Conservation (phyloP, 2,797 vertebrate genomes). For the Silurus lanzhouensis region DNA sequence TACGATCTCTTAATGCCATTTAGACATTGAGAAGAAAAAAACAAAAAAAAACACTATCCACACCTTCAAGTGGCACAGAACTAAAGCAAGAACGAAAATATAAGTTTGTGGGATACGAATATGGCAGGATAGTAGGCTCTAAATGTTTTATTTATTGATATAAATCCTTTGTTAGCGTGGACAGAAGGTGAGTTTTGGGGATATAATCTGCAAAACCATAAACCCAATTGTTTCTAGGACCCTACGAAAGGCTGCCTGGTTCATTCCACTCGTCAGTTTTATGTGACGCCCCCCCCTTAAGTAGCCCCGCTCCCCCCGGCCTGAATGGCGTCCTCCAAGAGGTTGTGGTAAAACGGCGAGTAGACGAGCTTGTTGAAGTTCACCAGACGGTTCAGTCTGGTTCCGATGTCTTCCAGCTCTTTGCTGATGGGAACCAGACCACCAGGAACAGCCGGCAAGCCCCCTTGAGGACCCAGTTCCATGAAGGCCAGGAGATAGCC, state of each 20-base stretch:
- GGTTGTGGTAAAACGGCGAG: slow-evolving; percentile 89
- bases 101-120: slow-evolving; percentile 13
- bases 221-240: slow-evolving; percentile 27
- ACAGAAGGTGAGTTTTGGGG: slow-evolving; percentile 41
- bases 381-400: slow-evolving; percentile 86
- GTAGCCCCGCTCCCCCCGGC: slow-evolving; percentile 59
- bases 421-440: slow-evolving; percentile 85
- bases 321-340: slow-evolving; percentile 79
- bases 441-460: slow-evolving; percentile 78
- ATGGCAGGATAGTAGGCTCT: slow-evolving; percentile 30
- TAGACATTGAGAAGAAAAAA: slow-evolving; percentile 10
- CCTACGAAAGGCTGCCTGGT: slow-evolving; percentile 33
- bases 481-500: slow-evolving; percentile 84
- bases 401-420: slow-evolving; percentile 87
- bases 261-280: slow-evolving; percentile 8
- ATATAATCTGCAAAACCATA: slow-evolving; percentile 30
- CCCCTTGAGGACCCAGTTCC: slow-evolving; percentile 78
- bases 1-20: neutral
- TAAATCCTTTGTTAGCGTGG: slow-evolving; percentile 28
- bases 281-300: slow-evolving; percentile 36
- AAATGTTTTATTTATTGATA: slow-evolving; percentile 33
- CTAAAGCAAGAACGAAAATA: neutral
- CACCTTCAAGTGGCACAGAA: slow-evolving; percentile 11
- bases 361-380: slow-evolving; percentile 98
- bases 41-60: neutral